A percentile compares a stretch with the other conserved stretches of the same genome.
phyloP scores from a whole-genome alignment of 1,140 invertebrate genomes.

The Dryas iulia region DNA sequence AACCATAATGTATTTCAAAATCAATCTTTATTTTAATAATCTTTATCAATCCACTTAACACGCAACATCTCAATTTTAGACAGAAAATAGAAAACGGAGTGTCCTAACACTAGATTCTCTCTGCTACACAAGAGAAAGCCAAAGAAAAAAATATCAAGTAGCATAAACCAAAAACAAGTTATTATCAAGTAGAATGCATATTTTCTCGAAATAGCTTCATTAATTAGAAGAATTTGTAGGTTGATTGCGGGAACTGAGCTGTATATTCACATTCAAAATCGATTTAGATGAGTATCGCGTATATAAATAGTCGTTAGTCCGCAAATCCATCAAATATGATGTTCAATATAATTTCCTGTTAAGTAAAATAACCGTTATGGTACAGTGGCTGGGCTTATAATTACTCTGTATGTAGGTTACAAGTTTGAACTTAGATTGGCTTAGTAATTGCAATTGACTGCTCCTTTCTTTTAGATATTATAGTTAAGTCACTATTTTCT shows the following conservation, averaged over 20 bases:
- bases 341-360: constrained; percentile 26
- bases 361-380: constrained; percentile 10
- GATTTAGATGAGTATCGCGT: constrained; percentile 19
- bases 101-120: no score
- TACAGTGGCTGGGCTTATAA: not conserved
- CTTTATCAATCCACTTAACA: no score
- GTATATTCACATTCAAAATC: constrained; percentile 16
- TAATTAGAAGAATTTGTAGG: constrained; percentile 5
- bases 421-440: no score
- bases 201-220: not conserved
- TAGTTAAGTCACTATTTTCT: no score
- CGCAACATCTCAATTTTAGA: no score
- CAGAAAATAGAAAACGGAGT: no score
- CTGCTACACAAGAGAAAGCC: no score
- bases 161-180: not conserved
- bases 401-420: not conserved
- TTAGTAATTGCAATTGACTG: no score
- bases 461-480: no score
- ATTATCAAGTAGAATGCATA: not conserved
- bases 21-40: no score
- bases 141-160: no score
- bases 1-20: no score
- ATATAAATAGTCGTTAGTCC: constrained; percentile 11
- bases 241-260: constrained; percentile 13
- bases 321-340: constrained; percentile 28